phyloP scores from a whole-genome alignment of 92 coral and sea anemone genomes.

The Heteractis magnifica region DNA sequence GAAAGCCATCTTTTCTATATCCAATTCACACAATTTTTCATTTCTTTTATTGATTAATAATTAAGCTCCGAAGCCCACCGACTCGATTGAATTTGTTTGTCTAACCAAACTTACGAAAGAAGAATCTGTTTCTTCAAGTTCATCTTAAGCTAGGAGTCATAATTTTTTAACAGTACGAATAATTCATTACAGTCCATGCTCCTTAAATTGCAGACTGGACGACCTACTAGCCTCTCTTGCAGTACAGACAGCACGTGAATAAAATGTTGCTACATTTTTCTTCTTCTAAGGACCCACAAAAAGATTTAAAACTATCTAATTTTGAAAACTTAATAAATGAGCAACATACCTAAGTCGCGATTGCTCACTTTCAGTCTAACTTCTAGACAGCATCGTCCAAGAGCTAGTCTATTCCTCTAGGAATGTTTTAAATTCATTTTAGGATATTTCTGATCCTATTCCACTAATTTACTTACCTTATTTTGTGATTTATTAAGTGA shows the following conservation, averaged over 20 bases:
- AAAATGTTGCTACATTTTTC: too few relatives aligned
- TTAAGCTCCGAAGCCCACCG: slow-evolving; percentile 12
- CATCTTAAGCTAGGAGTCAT: background rate
- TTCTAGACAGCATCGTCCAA: too few relatives aligned
- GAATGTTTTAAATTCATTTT: too few relatives aligned
- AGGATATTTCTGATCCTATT: too few relatives aligned
- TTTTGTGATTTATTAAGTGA: slow-evolving; percentile 24
- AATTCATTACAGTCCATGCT: background rate
- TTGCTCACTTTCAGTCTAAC: background rate
- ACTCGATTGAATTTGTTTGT: slow-evolving; percentile 5
- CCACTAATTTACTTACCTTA: slow-evolving; percentile 18
- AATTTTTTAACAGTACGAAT: background rate
- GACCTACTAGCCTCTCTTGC: too few relatives aligned
- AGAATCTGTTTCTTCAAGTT: background rate
- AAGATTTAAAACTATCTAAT: background rate
- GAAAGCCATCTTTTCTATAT: background rate
- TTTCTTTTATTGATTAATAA: background rate
- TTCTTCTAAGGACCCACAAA: background rate
- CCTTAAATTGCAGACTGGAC: background rate
- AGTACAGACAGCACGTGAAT: too few relatives aligned
- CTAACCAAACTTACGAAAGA: background rate
- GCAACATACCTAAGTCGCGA: background rate
- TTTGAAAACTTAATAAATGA: background rate
- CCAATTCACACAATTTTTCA: slow-evolving; percentile 8
- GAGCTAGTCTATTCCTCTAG: too few relatives aligned